A percentile compares a stretch with the other conserved stretches of the same genome.
phyloP scores from a whole-genome alignment of 2,888 invertebrate genomes.

The Drosophila picticornis region DNA sequence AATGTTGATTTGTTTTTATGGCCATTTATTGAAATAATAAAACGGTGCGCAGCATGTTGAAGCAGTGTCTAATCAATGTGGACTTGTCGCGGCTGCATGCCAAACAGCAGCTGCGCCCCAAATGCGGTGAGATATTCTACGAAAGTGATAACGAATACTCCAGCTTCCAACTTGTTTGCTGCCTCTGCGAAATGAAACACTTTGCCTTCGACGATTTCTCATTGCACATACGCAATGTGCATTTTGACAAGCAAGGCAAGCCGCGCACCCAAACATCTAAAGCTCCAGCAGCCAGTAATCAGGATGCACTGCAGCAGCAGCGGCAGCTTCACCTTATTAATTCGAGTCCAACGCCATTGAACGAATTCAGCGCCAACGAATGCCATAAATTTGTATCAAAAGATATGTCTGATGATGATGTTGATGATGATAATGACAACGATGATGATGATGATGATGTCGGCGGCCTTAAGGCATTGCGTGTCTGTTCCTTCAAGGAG shows the following conservation, averaged over 20 bases:
- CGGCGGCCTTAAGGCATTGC: conserved; percentile 6
- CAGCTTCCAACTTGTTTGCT: conserved; percentile 63
- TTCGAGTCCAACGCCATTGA: neutral
- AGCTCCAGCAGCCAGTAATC: neutral
- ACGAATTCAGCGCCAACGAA: conserved; percentile 3
- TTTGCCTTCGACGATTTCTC: conserved; percentile 69
- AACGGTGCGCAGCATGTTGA: conserved; percentile 57
- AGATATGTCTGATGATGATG: conserved; percentile 10
- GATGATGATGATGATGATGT: conserved; percentile 3
- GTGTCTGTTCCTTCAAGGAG: conserved; percentile 10
- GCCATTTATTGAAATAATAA: conserved; percentile 33
- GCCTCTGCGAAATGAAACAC: conserved; percentile 70
- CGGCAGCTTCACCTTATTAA: neutral
- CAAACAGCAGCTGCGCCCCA: conserved; percentile 58
- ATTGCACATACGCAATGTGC: conserved; percentile 66
- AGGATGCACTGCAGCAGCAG: neutral
- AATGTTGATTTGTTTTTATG: conserved; percentile 30
- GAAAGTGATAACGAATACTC: conserved; percentile 52
- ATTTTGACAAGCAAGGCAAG: conserved; percentile 51
- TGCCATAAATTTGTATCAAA: conserved; percentile 3
- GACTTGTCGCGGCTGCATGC: conserved; percentile 60
- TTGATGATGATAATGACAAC: conserved; percentile 5
- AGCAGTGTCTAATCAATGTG: conserved; percentile 63
- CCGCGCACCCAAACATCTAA: conserved; percentile 37
- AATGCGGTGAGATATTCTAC: conserved; percentile 73